These are phyloP conservation scores for Microctenopoma lineatum DNA, from an alignment of 2,797 vertebrate species.

Conservation along the genomic window DNA sequence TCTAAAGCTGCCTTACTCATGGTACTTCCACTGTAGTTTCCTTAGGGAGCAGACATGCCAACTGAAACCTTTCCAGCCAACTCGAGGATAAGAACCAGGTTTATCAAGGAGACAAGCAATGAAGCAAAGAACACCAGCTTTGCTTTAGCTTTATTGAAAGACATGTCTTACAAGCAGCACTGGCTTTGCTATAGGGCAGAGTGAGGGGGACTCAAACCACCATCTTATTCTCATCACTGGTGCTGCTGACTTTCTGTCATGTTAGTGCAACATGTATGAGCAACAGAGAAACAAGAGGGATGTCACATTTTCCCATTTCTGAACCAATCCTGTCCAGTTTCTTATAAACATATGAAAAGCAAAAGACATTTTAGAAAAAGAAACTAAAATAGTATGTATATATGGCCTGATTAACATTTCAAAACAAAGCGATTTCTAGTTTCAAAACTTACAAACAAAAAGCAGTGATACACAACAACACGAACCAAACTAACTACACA, in stretches of 20 bases:
- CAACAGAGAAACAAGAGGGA: neutral
- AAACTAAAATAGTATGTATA: too few relatives aligned
- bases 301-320: neutral
- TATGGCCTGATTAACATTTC: neutral
- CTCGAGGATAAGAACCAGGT: constrained; percentile 1
- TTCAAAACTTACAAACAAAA: constrained; percentile 43
- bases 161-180: constrained; percentile 3
- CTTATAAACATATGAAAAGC: neutral
- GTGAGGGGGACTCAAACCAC: constrained; percentile 4
- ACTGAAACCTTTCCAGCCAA: constrained; percentile 7
- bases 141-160: constrained; percentile 13
- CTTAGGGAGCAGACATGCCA: neutral
- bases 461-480: constrained; percentile 20
- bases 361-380: neutral
- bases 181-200: too few relatives aligned
- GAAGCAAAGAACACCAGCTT: neutral
- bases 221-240: constrained; percentile 56
- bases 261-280: constrained; percentile 27
- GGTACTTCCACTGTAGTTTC: neutral
- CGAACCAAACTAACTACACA: constrained; percentile 24
- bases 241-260: constrained; percentile 30
- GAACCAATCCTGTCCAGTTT: neutral
- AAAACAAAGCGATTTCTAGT: constrained; percentile 23
- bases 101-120: constrained; percentile 1
- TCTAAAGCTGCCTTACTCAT: neutral